Evolutionary conservation across 2,113 vertebrate species (phyloP).

Genomic region (Semicossyphus pulcher): DNA sequence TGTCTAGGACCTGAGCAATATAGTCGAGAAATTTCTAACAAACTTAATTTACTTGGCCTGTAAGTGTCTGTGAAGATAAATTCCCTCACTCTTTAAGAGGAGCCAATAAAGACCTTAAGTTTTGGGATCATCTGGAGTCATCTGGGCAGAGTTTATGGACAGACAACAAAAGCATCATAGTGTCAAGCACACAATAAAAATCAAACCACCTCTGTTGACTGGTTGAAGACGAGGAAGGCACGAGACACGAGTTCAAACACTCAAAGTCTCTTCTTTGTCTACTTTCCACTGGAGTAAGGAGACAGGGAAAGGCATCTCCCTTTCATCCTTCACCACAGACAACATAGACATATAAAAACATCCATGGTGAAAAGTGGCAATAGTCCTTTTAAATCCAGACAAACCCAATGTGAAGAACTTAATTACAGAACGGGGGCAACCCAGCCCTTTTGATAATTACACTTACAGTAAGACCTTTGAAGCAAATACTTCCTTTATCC

Average conservation of each 20-base stretch:
- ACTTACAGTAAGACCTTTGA: conserved; percentile 83
- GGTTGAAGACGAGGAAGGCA: conserved; percentile 51
- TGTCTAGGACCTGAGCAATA: neutral
- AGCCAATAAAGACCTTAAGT: conserved; percentile 8
- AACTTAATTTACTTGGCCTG: neutral
- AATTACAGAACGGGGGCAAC: conserved; percentile 83
- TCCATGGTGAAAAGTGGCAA: conserved; percentile 78
- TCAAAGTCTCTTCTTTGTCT: conserved; percentile 60
- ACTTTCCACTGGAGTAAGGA: conserved; percentile 72
- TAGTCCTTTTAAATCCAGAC: conserved; percentile 81
- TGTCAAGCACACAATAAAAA: conserved; percentile 63
- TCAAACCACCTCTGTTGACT: conserved; percentile 62
- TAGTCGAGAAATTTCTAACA: neutral
- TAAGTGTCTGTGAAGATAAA: neutral
- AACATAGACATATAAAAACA: conserved; percentile 84
- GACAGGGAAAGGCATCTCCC: conserved; percentile 71
- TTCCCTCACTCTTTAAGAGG: neutral
- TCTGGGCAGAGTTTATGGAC: conserved; percentile 59
- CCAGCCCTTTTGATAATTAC: conserved; percentile 80
- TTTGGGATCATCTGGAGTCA: conserved; percentile 46
- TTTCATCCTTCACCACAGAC: conserved; percentile 83
- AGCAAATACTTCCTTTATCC: conserved; percentile 76
- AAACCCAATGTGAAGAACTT: conserved; percentile 79
- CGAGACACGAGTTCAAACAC: conserved; percentile 73
- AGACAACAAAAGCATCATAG: conserved; percentile 61